phyloP scores from a whole-genome alignment of 1,140 invertebrate species.

The Pseudachorutes palmiensis region DNA sequence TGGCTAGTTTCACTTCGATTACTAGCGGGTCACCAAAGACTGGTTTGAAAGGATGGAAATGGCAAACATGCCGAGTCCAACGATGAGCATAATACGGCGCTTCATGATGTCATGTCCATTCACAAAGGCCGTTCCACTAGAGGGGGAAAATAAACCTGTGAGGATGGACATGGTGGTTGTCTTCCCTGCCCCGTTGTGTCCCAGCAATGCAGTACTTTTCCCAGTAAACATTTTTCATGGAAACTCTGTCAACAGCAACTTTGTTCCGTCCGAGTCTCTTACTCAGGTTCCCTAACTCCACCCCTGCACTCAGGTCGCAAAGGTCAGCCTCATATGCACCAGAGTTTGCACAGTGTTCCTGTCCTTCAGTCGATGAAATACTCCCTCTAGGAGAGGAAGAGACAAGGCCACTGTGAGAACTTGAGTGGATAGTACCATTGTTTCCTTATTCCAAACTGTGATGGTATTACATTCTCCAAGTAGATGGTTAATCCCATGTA shows the following conservation, averaged over 20 bases:
- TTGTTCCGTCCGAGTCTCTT: not conserved
- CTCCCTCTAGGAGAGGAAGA: no score
- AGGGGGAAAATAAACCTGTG: constrained; percentile 53
- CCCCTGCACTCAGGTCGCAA: not conserved
- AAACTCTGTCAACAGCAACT: constrained; percentile 20
- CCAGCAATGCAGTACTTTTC: constrained; percentile 52
- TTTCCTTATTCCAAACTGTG: constrained; percentile 58
- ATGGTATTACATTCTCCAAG: constrained; percentile 64
- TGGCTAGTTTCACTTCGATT: no score
- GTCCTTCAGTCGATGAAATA: no score
- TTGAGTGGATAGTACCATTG: constrained; percentile 68
- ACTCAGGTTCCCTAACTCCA: not conserved
- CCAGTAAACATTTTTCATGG: constrained; percentile 50
- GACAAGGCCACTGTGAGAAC: constrained; percentile 34
- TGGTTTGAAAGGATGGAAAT: no score
- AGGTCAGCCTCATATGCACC: constrained; percentile 25
- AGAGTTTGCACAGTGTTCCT: not conserved
- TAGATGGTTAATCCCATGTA: constrained; percentile 49
- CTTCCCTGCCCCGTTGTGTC: constrained; percentile 48
- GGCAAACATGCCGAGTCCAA: constrained; percentile 79
- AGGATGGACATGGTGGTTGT: constrained; percentile 44
- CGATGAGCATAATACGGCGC: constrained; percentile 73
- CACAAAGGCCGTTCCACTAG: constrained; percentile 58
- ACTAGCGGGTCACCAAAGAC: no score
- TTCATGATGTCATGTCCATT: constrained; percentile 62